phyloP scores from a whole-genome alignment of 2,113 vertebrate species.

The Actenoides hombroni region DNA sequence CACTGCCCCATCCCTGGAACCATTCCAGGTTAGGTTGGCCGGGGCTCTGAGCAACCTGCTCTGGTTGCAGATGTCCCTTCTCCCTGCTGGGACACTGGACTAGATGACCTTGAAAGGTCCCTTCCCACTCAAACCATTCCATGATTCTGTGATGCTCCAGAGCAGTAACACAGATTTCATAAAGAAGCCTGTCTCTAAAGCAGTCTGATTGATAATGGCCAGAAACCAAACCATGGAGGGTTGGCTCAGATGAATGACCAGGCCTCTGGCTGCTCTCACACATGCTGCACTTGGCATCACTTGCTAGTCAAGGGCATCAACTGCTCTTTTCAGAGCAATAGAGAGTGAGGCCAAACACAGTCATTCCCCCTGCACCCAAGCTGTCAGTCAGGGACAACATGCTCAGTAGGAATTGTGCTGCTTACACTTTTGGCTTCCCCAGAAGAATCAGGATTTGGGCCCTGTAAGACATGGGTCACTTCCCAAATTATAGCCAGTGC shows the following conservation, averaged over 20 bases:
- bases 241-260: neutral
- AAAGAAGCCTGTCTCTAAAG: neutral
- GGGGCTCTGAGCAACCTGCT: neutral
- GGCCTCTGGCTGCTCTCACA: slow-evolving; percentile 3
- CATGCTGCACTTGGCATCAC: neutral
- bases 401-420: neutral
- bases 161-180: neutral
- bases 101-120: neutral
- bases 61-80: neutral
- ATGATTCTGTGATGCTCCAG: neutral
- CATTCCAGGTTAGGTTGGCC: neutral
- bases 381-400: neutral
- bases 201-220: neutral
- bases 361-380: neutral
- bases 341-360: neutral
- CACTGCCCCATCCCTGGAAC: neutral
- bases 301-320: neutral
- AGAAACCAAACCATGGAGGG: neutral
- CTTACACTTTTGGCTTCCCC: neutral
- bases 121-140: neutral
- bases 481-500: neutral
- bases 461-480: neutral
- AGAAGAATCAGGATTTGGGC: neutral
- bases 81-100: neutral
- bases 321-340: slow-evolving; percentile 44